Conservation (phyloP, 2,113 vertebrate species). For the Ursus arctos region DNA sequence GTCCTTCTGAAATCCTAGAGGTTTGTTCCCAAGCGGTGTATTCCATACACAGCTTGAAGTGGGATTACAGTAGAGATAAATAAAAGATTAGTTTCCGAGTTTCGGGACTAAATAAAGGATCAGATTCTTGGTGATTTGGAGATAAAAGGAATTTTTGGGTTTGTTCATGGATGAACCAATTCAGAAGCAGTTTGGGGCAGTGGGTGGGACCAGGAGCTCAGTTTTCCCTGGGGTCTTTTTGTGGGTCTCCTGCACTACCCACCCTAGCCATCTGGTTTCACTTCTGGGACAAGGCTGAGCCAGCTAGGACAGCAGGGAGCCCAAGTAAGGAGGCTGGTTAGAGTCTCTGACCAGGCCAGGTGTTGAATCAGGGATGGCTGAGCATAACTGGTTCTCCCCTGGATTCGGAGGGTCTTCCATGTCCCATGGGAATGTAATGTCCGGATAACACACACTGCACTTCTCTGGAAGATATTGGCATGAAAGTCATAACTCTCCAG, state of each 20-base stretch:
- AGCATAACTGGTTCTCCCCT: neutral
- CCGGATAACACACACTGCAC: neutral
- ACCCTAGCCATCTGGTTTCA: slow-evolving; percentile 74
- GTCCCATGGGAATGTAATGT: neutral
- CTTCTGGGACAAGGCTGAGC: slow-evolving; percentile 52
- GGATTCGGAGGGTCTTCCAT: neutral
- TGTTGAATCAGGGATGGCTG: neutral
- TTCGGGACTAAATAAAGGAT: slow-evolving; percentile 83
- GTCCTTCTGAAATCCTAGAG: slow-evolving; percentile 82
- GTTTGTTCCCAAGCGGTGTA: slow-evolving; percentile 74
- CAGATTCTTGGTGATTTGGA: slow-evolving; percentile 79
- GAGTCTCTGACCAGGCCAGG: neutral
- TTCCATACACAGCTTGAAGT: slow-evolving; percentile 71
- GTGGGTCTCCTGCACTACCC: neutral
- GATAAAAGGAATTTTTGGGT: slow-evolving; percentile 81
- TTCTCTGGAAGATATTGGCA: neutral
- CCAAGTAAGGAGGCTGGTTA: neutral
- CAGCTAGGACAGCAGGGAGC: neutral
- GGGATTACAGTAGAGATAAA: slow-evolving; percentile 81
- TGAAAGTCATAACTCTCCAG: neutral
- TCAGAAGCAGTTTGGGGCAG: slow-evolving; percentile 73
- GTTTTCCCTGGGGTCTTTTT: slow-evolving; percentile 46
- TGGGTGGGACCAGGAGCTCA: slow-evolving; percentile 60
- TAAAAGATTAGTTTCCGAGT: slow-evolving; percentile 83
- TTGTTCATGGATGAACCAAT: slow-evolving; percentile 70